A percentile compares a stretch with the other conserved stretches of the same genome.
These are phyloP conservation scores for Philaenus spumarius DNA, from an alignment of 1,140 invertebrate species.

Conservation along the genomic window DNA sequence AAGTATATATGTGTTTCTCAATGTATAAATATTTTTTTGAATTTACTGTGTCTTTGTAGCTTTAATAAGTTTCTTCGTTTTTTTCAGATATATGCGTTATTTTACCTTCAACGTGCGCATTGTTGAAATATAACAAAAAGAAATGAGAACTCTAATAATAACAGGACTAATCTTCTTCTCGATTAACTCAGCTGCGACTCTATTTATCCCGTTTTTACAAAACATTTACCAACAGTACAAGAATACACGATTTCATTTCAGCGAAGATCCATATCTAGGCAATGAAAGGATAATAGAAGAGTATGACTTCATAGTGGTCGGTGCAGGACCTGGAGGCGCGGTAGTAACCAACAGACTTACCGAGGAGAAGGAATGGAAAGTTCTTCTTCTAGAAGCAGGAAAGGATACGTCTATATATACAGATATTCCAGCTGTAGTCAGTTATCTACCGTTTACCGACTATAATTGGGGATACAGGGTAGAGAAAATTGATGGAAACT, in stretches of 20 bases:
- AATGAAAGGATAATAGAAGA: slow-evolving; percentile 27
- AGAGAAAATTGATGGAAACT: slow-evolving; percentile 52
- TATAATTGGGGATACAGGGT: slow-evolving; percentile 65
- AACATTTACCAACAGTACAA: slow-evolving; percentile 25
- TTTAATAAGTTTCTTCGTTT: no score
- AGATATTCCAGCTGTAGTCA: slow-evolving; percentile 55
- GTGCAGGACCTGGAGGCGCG: slow-evolving; percentile 49
- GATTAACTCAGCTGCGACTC: no score
- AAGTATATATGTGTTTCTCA: no score
- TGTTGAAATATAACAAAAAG: no score
- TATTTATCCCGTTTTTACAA: neutral
- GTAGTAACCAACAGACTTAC: slow-evolving; percentile 51
- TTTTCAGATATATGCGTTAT: no score
- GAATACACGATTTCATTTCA: slow-evolving; percentile 25
- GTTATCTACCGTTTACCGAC: slow-evolving; percentile 46
- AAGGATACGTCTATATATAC: slow-evolving; percentile 60
- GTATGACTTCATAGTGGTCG: slow-evolving; percentile 40
- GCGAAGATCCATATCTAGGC: slow-evolving; percentile 27
- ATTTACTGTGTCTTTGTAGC: no score
- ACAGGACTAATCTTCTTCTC: no score
- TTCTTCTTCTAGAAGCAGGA: slow-evolving; percentile 54
- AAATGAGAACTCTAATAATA: no score
- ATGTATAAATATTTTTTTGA: no score
- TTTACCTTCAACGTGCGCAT: no score
- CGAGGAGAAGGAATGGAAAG: slow-evolving; percentile 40